These are phyloP conservation scores for Helleia helle DNA, from an alignment of 2,888 invertebrate genomes.

Conservation along the genomic window DNA sequence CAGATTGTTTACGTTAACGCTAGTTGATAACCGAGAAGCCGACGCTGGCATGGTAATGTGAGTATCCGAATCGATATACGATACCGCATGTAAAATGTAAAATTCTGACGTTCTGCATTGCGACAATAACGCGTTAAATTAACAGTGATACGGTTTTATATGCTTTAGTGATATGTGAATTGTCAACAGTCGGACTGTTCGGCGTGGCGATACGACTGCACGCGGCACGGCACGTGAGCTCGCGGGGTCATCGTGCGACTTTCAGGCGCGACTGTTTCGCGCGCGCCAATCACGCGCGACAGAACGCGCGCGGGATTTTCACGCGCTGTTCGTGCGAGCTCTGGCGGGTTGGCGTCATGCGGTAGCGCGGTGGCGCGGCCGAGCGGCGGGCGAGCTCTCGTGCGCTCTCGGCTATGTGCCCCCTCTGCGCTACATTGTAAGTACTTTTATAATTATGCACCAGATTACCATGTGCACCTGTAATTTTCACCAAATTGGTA, in stretches of 20 bases:
- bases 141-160: neutral
- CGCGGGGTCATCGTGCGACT: slow-evolving; percentile 20
- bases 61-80: slow-evolving; percentile 43
- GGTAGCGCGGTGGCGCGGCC: slow-evolving; percentile 63
- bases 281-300: slow-evolving; percentile 25
- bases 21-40: slow-evolving; percentile 63
- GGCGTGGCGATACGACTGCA: slow-evolving; percentile 53
- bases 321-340: slow-evolving; percentile 25
- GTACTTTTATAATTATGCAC: slow-evolving; percentile 30
- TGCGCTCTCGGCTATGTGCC: slow-evolving; percentile 73
- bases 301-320: slow-evolving; percentile 28
- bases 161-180: slow-evolving; percentile 30
- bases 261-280: slow-evolving; percentile 22
- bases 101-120: slow-evolving; percentile 49
- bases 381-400: slow-evolving; percentile 57
- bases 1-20: slow-evolving; percentile 64
- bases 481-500: too few relatives aligned
- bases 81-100: slow-evolving; percentile 22
- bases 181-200: slow-evolving; percentile 67
- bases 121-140: slow-evolving; percentile 42
- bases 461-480: too few relatives aligned
- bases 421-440: slow-evolving; percentile 69
- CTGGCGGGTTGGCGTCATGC: slow-evolving; percentile 37
- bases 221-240: slow-evolving; percentile 29
- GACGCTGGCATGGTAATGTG: slow-evolving; percentile 72